These are phyloP conservation scores for Bugula neritina DNA, from an alignment of 2,888 invertebrate species.

Conservation along the genomic window DNA sequence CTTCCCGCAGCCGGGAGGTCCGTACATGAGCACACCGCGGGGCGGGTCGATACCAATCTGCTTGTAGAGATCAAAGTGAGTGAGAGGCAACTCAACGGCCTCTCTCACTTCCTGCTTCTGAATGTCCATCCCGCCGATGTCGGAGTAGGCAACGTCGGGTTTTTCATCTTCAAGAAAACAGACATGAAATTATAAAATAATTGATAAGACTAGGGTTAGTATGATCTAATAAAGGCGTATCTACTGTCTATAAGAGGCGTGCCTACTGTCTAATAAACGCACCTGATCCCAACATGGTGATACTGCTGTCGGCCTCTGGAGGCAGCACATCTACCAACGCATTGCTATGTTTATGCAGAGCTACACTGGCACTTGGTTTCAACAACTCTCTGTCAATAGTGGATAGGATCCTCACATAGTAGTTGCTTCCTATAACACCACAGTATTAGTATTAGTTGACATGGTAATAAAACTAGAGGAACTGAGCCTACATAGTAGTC, in stretches of 20 bases:
- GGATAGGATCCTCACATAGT: constrained; percentile 95
- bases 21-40: constrained; percentile 94
- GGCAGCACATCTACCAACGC: constrained; percentile 98
- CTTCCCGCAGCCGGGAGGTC: constrained; percentile 98
- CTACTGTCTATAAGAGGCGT: too few relatives aligned
- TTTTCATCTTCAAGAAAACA: constrained; percentile 71
- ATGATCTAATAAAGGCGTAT: too few relatives aligned
- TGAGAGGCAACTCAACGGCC: constrained; percentile 93
- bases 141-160: constrained; percentile 92
- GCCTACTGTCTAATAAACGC: too few relatives aligned
- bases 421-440: constrained; percentile 99
- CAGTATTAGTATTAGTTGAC: too few relatives aligned
- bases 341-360: constrained; percentile 97
- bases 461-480: too few relatives aligned
- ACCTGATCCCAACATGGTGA: constrained; percentile 94
- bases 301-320: constrained; percentile 97
- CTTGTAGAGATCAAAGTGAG: constrained; percentile 95
- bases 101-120: constrained; percentile 99
- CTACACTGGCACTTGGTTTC: constrained; percentile 96
- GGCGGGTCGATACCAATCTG: constrained; percentile 98
- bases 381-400: constrained; percentile 94
- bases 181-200: not conserved
- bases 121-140: constrained; percentile 99
- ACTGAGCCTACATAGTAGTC: too few relatives aligned
- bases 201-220: too few relatives aligned